phyloP scores from a whole-genome alignment of 2,113 vertebrate genomes.

The Carlito syrichta region DNA sequence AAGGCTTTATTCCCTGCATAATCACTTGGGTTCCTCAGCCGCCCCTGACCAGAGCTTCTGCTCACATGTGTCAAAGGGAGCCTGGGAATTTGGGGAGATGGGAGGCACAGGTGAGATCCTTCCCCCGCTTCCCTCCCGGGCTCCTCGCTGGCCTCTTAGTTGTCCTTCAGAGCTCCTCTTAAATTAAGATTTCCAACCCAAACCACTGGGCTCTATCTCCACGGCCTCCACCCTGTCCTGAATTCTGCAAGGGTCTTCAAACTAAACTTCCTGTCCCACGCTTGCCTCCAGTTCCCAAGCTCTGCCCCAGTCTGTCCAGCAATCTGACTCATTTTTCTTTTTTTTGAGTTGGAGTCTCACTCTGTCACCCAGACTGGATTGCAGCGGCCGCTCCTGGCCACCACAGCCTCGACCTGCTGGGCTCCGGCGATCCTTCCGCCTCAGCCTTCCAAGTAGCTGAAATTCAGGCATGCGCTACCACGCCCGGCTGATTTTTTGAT shows the following conservation, averaged over 20 bases:
- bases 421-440: too few species aligned
- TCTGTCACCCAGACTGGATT: too few species aligned
- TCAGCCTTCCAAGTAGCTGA: too few species aligned
- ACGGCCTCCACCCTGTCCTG: neutral
- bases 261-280: neutral
- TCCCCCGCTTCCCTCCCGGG: neutral
- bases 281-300: neutral
- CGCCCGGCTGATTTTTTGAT: too few species aligned
- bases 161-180: neutral
- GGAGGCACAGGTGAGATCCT: neutral
- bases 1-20: conserved; percentile 51
- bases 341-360: too few species aligned
- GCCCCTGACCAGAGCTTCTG: neutral
- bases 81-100: neutral
- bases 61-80: conserved; percentile 26
- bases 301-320: neutral
- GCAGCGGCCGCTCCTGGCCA: too few species aligned
- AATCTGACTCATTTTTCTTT: neutral
- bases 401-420: too few species aligned
- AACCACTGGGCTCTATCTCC: neutral
- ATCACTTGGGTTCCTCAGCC: conserved; percentile 19
- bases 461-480: too few species aligned
- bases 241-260: neutral
- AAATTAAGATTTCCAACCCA: neutral
- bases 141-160: neutral